These are phyloP conservation scores for Alouatta palliata DNA, from an alignment of 2,113 vertebrate genomes.

Conservation along the genomic window DNA sequence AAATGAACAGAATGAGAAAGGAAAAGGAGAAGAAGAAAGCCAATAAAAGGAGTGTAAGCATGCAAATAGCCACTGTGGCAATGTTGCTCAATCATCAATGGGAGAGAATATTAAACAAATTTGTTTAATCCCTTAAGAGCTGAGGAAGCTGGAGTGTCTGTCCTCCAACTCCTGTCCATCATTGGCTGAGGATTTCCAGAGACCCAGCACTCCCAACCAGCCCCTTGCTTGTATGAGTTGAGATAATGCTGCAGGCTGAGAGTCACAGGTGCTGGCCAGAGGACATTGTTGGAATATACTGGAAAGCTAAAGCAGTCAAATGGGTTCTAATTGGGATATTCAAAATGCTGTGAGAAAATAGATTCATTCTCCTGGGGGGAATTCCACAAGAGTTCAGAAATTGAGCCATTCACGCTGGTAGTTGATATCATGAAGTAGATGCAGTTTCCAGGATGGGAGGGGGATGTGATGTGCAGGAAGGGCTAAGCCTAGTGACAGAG, in stretches of 20 bases:
- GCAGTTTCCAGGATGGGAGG: neutral
- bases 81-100: neutral
- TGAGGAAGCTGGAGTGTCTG: neutral
- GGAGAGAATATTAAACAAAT: neutral
- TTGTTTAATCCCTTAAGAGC: neutral
- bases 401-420: neutral
- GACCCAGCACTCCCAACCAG: neutral
- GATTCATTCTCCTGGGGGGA: slow-evolving; percentile 17
- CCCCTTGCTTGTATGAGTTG: neutral
- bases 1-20: neutral
- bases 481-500: neutral
- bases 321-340: slow-evolving; percentile 28
- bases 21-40: slow-evolving; percentile 6
- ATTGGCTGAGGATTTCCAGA: neutral
- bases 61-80: neutral
- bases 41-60: neutral
- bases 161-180: neutral
- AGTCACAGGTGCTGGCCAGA: neutral
- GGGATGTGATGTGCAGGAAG: neutral
- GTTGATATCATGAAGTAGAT: slow-evolving; percentile 23
- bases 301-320: neutral
- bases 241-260: neutral
- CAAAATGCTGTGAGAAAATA: slow-evolving; percentile 29
- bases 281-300: neutral
- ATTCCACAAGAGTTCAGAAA: slow-evolving; percentile 12